phyloP scores from a whole-genome alignment of 2,797 vertebrate species.

The Myoxocephalus aenaeus region DNA sequence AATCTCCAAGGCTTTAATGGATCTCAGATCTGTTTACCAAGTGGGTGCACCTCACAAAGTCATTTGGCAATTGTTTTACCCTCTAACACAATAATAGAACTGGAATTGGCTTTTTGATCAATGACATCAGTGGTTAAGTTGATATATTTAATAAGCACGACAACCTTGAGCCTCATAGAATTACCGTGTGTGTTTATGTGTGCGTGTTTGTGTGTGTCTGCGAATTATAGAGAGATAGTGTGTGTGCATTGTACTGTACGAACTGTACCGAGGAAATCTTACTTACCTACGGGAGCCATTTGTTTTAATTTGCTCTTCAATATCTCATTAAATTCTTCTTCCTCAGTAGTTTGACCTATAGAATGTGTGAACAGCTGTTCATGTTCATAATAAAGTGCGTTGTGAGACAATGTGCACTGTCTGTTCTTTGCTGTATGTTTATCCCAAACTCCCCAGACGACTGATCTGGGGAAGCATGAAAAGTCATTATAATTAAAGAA shows the following conservation, averaged over 20 bases:
- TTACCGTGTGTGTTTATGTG: constrained; percentile 42
- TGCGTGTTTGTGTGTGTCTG: constrained; percentile 14
- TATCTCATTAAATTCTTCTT: constrained; percentile 32
- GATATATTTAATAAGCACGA: constrained; percentile 84
- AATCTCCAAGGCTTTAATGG: constrained; percentile 84
- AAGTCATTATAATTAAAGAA: constrained; percentile 46
- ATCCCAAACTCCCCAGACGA: constrained; percentile 29
- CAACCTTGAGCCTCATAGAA: constrained; percentile 82
- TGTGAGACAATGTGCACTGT: constrained; percentile 9
- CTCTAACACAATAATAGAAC: constrained; percentile 84
- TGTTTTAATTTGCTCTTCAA: constrained; percentile 13
- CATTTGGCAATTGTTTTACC: constrained; percentile 84
- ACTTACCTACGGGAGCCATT: constrained; percentile 16
- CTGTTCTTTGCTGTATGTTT: constrained; percentile 25
- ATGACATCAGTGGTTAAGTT: constrained; percentile 85
- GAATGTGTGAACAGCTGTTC: constrained; percentile 38
- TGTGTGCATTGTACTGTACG: constrained; percentile 26
- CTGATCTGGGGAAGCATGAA: constrained; percentile 33
- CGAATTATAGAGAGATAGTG: constrained; percentile 26
- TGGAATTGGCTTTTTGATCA: constrained; percentile 87
- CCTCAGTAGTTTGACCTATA: constrained; percentile 27
- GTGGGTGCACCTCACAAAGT: constrained; percentile 84
- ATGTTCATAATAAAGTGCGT: constrained; percentile 12
- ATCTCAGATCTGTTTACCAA: constrained; percentile 86
- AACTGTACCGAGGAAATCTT: constrained; percentile 34